Conservation (phyloP, 2,888 invertebrate species). For the Atethmia centrago region DNA sequence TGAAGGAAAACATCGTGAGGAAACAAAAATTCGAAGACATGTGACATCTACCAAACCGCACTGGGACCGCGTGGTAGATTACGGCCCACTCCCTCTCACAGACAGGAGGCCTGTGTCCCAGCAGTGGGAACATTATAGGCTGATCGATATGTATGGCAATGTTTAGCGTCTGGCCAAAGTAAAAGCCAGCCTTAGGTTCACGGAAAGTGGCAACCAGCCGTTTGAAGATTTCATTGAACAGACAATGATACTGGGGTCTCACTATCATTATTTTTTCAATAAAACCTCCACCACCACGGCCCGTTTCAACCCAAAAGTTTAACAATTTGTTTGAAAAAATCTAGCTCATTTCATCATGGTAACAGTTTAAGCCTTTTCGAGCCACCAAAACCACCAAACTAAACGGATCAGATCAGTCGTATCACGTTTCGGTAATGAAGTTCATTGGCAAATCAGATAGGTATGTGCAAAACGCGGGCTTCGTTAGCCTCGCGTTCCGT, state of each 20-base stretch:
- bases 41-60: too few species aligned
- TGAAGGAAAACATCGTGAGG: too few species aligned
- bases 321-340: not conserved
- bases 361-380: not conserved
- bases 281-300: too few species aligned
- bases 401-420: not conserved
- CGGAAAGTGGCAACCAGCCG: not conserved
- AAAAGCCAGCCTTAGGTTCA: not conserved
- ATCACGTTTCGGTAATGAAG: slow-evolving; percentile 45
- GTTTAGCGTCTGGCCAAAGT: not conserved
- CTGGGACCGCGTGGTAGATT: too few species aligned
- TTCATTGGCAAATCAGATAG: slow-evolving; percentile 43
- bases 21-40: too few species aligned
- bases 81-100: too few species aligned
- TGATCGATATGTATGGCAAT: too few species aligned
- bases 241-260: too few species aligned
- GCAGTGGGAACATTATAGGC: too few species aligned
- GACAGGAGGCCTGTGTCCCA: too few species aligned
- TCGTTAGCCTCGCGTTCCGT: slow-evolving; percentile 19
- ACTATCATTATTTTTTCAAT: too few species aligned
- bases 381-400: not conserved
- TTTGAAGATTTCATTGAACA: too few species aligned
- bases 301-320: not conserved
- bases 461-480: slow-evolving; percentile 10
- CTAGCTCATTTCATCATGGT: not conserved